These are phyloP conservation scores for Poeciliopsis gracilis DNA, from an alignment of 2,797 vertebrate genomes.

Conservation along the genomic window DNA sequence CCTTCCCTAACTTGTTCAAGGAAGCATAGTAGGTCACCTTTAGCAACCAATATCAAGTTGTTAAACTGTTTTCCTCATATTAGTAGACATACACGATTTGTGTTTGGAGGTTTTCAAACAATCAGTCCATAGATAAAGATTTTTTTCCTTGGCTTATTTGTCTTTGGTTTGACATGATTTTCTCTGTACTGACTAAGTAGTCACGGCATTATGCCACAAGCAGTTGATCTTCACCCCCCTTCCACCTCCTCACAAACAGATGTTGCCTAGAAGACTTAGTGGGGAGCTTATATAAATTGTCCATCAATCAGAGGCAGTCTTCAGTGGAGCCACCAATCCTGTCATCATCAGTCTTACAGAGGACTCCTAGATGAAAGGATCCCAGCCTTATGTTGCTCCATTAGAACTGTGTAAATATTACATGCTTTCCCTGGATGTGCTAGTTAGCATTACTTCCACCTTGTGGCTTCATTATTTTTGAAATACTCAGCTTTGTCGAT, in stretches of 20 bases:
- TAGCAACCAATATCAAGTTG: background rate
- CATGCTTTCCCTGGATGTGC: constrained; percentile 75
- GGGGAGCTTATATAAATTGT: constrained; percentile 66
- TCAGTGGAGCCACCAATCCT: constrained; percentile 48
- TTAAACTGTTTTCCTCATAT: background rate
- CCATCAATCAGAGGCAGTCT: constrained; percentile 71
- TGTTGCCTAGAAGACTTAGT: constrained; percentile 68
- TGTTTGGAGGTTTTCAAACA: constrained; percentile 6
- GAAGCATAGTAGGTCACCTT: too few species aligned
- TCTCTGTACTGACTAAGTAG: constrained; percentile 54
- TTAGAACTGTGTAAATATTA: constrained; percentile 79
- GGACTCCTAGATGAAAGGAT: constrained; percentile 61
- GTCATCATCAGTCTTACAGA: constrained; percentile 45
- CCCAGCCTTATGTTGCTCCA: constrained; percentile 59
- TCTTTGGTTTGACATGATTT: constrained; percentile 41
- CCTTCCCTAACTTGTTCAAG: too few species aligned
- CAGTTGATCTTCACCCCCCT: constrained; percentile 41
- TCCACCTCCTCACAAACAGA: constrained; percentile 56
- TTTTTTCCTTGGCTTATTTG: constrained; percentile 14
- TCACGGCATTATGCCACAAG: constrained; percentile 35
- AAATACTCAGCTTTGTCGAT: constrained; percentile 71
- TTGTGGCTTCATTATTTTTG: constrained; percentile 80
- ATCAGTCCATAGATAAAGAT: constrained; percentile 1
- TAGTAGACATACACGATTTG: background rate
- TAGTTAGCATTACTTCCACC: constrained; percentile 81